Base-by-base conservation (phyloP, 2,797 vertebrate species). In the Manis pentadactyla region DNA sequence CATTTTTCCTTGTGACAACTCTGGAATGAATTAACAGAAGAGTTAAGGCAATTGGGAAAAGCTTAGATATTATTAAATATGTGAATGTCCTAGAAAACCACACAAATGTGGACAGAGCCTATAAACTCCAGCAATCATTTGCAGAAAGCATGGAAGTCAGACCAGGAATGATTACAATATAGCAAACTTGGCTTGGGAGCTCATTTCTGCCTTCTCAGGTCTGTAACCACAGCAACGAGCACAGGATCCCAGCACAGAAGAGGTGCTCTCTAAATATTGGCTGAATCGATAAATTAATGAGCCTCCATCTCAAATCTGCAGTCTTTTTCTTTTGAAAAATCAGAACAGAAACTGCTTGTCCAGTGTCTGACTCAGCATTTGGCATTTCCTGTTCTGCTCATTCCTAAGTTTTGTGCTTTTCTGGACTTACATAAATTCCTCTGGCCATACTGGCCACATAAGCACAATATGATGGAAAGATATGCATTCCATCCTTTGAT, bases 321-420 rank as follows among this genome's bases (percentile, higher is more conserved):
- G 39, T 81, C 59, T 78, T 94, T 91, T 82, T 34, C 87, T 83
- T 91, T 81, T 39, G 68, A 94, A 94, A 96, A 97, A 71, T 81
- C 71, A n/a, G 73, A 83, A 46, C 31, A 81, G 74, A 88, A 46
- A 90, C 42, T 90, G 81, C 83, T 81, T 42, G 37, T 68, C 74
- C 69, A 71, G 51, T 6, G 55, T 53, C 31, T 96, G 93, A 95
- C 93, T 96, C 93, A 93, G 85, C 53, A 7, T 46, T 71, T 85
- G 51, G 12, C 90, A 66, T 71, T 78, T 92, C 59, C 49, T 29
- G 61, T 27, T 51, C 31, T 78, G 55, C 23, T 75, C 39, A 37
- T 37, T 39, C 53, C 53, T 14, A 7, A 55, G 21, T 17, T 68
- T 74, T 31, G 7, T 37, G 59, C 39, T 78, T 85, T 81, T 89